Percentiles rank a stretch among this genome's conserved stretches.
Evolutionary conservation across 2,888 invertebrate genomes (phyloP).

Genomic region (Lamproptera curius): DNA sequence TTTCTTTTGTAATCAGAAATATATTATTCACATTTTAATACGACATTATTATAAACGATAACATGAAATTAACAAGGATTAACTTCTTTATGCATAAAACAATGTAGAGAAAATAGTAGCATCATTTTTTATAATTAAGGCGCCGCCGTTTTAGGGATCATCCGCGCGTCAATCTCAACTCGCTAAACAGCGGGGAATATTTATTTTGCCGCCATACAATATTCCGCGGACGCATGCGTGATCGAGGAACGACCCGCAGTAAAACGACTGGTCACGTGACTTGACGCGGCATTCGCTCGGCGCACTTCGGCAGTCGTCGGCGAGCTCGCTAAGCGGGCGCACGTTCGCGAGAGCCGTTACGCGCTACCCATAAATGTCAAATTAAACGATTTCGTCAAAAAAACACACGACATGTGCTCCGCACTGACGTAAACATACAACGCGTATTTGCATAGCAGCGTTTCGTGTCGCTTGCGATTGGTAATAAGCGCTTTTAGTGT

Average conservation of each 20-base stretch:
- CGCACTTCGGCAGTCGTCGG: conserved; percentile 71
- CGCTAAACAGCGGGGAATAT: conserved; percentile 25
- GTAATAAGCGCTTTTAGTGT: conserved; percentile 40
- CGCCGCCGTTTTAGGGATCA: neutral
- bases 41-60: too few relatives aligned
- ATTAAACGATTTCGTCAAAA: conserved; percentile 57
- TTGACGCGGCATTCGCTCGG: conserved; percentile 76
- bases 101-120: too few relatives aligned
- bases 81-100: too few relatives aligned
- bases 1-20: too few relatives aligned
- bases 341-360: conserved; percentile 42
- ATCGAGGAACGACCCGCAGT: conserved; percentile 73
- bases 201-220: conserved; percentile 65
- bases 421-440: conserved; percentile 49
- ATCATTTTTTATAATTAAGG: neutral
- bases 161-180: conserved; percentile 8
- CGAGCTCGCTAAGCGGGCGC: conserved; percentile 44
- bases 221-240: conserved; percentile 63
- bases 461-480: conserved; percentile 35
- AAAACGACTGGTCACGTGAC: conserved; percentile 79
- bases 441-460: conserved; percentile 38
- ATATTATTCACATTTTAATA: too few relatives aligned
- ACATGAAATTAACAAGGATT: too few relatives aligned
- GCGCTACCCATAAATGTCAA: conserved; percentile 63
- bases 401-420: conserved; percentile 63